Percentiles rank a stretch among this genome's conserved stretches.
Evolutionary conservation across 2,888 invertebrate species (phyloP).

Genomic region (Lathronympha strigana): DNA sequence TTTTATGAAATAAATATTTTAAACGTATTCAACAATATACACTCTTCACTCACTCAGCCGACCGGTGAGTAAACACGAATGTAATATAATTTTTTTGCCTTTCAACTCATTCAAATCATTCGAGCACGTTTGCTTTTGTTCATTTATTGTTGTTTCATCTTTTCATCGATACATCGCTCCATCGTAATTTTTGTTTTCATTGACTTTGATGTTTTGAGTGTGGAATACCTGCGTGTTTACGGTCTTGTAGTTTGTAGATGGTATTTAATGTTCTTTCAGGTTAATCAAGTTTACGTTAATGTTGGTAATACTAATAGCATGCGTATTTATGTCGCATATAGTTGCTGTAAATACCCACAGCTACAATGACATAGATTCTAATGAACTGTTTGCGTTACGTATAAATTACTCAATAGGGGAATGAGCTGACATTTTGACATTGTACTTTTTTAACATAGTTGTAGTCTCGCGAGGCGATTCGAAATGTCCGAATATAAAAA

Average conservation of each 20-base stretch:
- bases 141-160: conserved; percentile 13
- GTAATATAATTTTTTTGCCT: conserved; percentile 7
- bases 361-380: no score
- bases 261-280: neutral
- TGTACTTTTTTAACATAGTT: no score
- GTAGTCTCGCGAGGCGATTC: no score
- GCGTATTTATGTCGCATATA: neutral
- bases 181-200: conserved; percentile 9
- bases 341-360: no score
- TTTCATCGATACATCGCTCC: conserved; percentile 9
- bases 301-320: neutral
- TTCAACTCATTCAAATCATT: conserved; percentile 2
- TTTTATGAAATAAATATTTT: neutral
- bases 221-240: conserved; percentile 6
- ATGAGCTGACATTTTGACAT: no score
- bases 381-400: no score
- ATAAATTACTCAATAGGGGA: no score
- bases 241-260: neutral
- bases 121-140: conserved; percentile 20
- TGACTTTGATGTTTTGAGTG: conserved; percentile 9
- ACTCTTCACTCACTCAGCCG: conserved; percentile 1
- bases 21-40: neutral
- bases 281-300: neutral
- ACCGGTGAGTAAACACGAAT: conserved; percentile 14
- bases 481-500: no score